Conservation (phyloP, 1,140 invertebrate genomes). For the Meloidogyne hapla region DNA sequence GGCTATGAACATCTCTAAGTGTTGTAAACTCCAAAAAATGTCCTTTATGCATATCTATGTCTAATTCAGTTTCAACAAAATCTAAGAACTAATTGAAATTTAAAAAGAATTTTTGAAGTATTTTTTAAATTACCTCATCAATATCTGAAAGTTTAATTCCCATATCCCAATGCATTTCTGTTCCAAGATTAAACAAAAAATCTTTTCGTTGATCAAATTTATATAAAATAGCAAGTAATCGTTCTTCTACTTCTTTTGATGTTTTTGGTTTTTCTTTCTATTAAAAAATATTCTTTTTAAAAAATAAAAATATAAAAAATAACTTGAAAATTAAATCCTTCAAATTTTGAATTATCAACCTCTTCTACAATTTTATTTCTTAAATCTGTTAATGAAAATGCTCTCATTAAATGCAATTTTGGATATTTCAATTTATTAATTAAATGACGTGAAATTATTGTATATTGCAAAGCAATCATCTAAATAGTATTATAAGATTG, state of each 20-base stretch:
- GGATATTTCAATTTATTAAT: not conserved
- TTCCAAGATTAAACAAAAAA: not conserved
- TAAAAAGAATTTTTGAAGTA: no score
- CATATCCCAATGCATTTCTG: not conserved
- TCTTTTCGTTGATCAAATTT: not conserved
- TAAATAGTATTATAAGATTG: not conserved
- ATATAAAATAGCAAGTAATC: not conserved
- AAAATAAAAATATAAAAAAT: not conserved
- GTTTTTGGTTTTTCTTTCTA: not conserved
- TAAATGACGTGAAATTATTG: not conserved
- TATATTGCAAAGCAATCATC: not conserved
- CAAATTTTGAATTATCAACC: not conserved
- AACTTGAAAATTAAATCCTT: not conserved
- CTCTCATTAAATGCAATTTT: not conserved
- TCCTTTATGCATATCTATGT: not conserved
- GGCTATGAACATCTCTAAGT: not conserved
- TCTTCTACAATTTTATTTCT: not conserved
- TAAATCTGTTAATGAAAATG: not conserved
- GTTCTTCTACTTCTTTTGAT: constrained; percentile 1
- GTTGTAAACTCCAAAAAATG: constrained; percentile 1
- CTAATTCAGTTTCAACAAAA: not conserved
- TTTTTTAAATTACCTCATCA: not conserved
- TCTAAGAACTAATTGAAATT: not conserved
- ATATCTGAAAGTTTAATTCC: not conserved
- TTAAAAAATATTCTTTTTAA: not conserved